phyloP scores from a whole-genome alignment of 2,888 invertebrate species.

The Lypha dubia region DNA sequence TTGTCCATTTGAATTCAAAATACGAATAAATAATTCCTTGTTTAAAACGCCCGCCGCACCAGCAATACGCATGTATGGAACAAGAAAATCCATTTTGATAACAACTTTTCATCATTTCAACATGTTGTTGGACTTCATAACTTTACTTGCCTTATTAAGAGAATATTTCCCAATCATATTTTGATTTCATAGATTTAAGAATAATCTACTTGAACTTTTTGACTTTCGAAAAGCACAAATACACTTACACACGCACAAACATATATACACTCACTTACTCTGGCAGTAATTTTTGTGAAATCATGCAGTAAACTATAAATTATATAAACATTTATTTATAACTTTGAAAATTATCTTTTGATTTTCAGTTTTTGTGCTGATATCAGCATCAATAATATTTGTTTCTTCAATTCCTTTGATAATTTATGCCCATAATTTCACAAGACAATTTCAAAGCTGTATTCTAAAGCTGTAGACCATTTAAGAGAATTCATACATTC shows the following conservation, averaged over 20 bases:
- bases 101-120: too few species aligned
- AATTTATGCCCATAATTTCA: conserved; percentile 58
- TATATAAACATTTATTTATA: conserved; percentile 48
- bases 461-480: conserved; percentile 33
- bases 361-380: conserved; percentile 59
- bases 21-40: too few species aligned
- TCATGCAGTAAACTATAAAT: conserved; percentile 40
- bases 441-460: conserved; percentile 42
- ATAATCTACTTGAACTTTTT: background rate
- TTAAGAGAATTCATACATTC: conserved; percentile 5
- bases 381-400: conserved; percentile 64
- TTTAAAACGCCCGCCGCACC: too few species aligned
- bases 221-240: background rate
- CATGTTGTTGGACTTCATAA: too few species aligned
- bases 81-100: too few species aligned
- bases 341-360: conserved; percentile 53
- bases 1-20: too few species aligned
- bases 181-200: background rate
- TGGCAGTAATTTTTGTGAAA: background rate
- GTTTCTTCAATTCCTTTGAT: conserved; percentile 33
- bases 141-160: background rate
- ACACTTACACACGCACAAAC: background rate
- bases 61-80: too few species aligned
- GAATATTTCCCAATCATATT: background rate
- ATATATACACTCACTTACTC: background rate